phyloP scores from a whole-genome alignment of 2,113 vertebrate species.

The Triplophysa rosa region DNA sequence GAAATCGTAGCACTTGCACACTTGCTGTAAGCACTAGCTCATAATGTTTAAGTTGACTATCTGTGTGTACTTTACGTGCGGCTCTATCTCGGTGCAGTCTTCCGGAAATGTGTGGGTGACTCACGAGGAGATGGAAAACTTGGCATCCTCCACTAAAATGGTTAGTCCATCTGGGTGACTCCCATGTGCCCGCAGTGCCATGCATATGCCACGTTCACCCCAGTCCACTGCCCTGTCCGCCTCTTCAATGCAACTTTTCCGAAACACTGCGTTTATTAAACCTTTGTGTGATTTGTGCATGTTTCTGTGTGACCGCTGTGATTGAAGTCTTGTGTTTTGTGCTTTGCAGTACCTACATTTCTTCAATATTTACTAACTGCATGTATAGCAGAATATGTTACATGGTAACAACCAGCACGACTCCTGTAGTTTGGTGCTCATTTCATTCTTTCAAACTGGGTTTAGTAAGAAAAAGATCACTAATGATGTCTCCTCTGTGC shows the following conservation, averaged over 20 bases:
- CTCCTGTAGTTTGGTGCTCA: neutral
- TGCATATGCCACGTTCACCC: slow-evolving; percentile 55
- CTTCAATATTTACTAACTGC: slow-evolving; percentile 26
- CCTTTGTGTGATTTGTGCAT: neutral
- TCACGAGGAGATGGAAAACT: slow-evolving; percentile 98
- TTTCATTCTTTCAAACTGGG: slow-evolving; percentile 2
- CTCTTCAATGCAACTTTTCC: slow-evolving; percentile 35
- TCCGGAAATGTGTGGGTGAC: slow-evolving; percentile 99
- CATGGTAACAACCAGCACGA: neutral
- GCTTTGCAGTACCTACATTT: neutral
- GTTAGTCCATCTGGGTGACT: slow-evolving; percentile 84
- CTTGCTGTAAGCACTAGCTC: neutral
- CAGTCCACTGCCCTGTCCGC: slow-evolving; percentile 33
- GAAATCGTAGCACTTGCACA: neutral
- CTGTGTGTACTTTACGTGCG: slow-evolving; percentile 32
- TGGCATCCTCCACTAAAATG: slow-evolving; percentile 91
- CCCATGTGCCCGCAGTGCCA: slow-evolving; percentile 51
- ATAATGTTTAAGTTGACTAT: neutral
- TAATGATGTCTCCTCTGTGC: slow-evolving; percentile 60
- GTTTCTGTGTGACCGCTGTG: neutral
- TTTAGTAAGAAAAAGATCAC: slow-evolving; percentile 6
- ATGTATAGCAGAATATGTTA: neutral
- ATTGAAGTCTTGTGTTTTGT: neutral
- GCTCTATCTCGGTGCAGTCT: slow-evolving; percentile 79
- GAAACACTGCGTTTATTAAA: slow-evolving; percentile 34